Evolutionary conservation across 2,113 vertebrate genomes (phyloP), one percentile per base, ranked within the genome.

Genomic region (Sapajus apella): DNA sequence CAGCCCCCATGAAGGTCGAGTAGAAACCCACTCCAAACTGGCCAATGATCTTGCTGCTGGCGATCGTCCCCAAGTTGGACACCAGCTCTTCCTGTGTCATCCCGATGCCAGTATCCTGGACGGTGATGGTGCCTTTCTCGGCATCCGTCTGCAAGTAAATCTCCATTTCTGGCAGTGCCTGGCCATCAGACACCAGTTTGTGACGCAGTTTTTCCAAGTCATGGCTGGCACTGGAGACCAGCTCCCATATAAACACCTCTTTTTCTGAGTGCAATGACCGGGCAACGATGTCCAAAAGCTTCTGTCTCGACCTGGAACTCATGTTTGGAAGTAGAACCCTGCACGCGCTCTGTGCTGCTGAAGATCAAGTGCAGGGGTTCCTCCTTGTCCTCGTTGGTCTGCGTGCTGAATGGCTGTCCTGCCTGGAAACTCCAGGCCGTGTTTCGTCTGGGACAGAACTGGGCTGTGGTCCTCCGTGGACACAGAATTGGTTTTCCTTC

Each of bases 301-400:
- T 99, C 98, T 0, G 99, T 99, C 98, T 99, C 99, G 47, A 99
- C 99, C 98, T 99, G 99, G 97, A 99, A 99, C 96, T 99, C 99
- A 20, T 99, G 99, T 97, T 99, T 99, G 94, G 99, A 99, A 81
- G 97, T 97, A 66, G 98, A 98, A 87, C 99, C 99, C 52, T 52
- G 52, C 16, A 18, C 1, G 52, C 16, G 17, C 52, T 52, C 52
- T 52, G 52, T 52, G 52, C 16, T 52, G 52, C 52, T 52, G 37
- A 40, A 40, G 37, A 40, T 40, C 52, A 1, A 52, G 16, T 52
- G 52, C 52, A 52, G 52, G 52, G 52, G 52, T 52, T 52, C 52
- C 52, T 52, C 16, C 52, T 17, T 17, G 16, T 52, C 52, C 52
- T 52, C 16, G 37, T 4, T 1, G 52, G 16, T 52, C 52, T 17